Evolutionary conservation across 2,113 vertebrate species (phyloP), one percentile per base, ranked within the genome.

Genomic region (Natator depressus): DNA sequence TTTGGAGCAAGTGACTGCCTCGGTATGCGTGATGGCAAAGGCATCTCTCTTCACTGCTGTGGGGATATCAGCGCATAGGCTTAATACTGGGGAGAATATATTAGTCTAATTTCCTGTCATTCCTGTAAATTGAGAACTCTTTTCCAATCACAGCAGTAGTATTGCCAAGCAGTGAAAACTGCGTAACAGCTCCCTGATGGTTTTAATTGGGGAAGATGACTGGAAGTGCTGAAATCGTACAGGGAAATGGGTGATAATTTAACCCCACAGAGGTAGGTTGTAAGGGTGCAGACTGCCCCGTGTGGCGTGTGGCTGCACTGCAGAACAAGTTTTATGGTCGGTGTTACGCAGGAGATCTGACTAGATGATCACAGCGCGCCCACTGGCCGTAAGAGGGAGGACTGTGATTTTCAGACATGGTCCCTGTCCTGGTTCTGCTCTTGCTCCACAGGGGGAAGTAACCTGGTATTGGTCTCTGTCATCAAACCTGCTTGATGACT

Each of bases 51-150:
- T 55, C 29, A 1, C 53, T 11, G 46, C 55, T 92, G 49, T 42
- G 49, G 27, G 53, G 53, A 17, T 82, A 57, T 57, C 81, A 57
- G 29, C 75, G 78, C 0, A 0, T 4, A 38, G 29, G 42, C 27
- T 84, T 85, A 89, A 65, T 0, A 3, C 17, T 5, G 17, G 35
- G 38, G 89, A 3, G 47, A 87, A 86, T 47, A 42, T 8, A 80
- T 49, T 49, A 89, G 31, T 91, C 91, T 86, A 50, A 80, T 80
- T 88, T 89, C 82, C 82, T 49, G 10, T n/a, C 78, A 59, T 17
- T 57, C 69, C 65, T 10, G 2, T 38, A 53, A 47, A 72, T 53
- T 0, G 6, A 69, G 55, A 88, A 4, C 55, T 72, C 54, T 6
- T 24, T 22, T 85, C 78, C 55, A 53, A 46, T 35, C n/a, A 47